phyloP scores from a whole-genome alignment of 2,113 vertebrate genomes.

The Petrocephalus microphthalmus region DNA sequence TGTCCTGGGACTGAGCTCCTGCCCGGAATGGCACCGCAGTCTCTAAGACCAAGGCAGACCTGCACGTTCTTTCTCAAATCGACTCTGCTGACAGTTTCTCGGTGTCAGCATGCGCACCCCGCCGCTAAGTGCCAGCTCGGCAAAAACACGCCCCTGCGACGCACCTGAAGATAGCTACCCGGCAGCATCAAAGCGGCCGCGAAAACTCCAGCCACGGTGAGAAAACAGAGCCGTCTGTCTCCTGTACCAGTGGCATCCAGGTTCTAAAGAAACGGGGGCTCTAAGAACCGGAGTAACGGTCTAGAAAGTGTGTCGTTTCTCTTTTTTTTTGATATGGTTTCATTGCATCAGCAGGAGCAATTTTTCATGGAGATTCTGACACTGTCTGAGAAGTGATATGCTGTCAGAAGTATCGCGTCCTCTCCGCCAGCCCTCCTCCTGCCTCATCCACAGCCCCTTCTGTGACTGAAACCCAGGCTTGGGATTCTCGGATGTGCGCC shows the following conservation, averaged over 20 bases:
- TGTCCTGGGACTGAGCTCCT: neutral
- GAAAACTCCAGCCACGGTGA: neutral
- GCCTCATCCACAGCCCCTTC: neutral
- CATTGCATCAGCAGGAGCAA: neutral
- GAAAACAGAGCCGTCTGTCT: neutral
- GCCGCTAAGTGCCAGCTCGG: neutral
- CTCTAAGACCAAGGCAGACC: neutral
- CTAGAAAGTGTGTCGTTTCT: neutral
- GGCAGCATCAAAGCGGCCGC: neutral
- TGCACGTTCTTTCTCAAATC: neutral
- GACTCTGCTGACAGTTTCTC: slow-evolving; percentile 12
- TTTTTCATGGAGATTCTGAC: slow-evolving; percentile 1
- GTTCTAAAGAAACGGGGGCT: neutral
- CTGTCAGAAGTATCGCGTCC: neutral
- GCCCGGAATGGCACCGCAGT: neutral
- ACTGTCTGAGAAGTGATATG: slow-evolving; percentile 7
- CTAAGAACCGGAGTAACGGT: neutral
- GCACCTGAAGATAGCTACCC: neutral
- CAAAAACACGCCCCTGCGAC: neutral
- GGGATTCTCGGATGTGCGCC: neutral
- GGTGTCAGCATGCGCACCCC: neutral
- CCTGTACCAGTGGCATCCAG: neutral
- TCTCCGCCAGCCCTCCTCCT: neutral
- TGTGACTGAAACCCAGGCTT: neutral
- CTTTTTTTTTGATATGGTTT: neutral